Base-by-base conservation (phyloP, 2,797 vertebrate genomes). In the Amniataba percoides region DNA sequence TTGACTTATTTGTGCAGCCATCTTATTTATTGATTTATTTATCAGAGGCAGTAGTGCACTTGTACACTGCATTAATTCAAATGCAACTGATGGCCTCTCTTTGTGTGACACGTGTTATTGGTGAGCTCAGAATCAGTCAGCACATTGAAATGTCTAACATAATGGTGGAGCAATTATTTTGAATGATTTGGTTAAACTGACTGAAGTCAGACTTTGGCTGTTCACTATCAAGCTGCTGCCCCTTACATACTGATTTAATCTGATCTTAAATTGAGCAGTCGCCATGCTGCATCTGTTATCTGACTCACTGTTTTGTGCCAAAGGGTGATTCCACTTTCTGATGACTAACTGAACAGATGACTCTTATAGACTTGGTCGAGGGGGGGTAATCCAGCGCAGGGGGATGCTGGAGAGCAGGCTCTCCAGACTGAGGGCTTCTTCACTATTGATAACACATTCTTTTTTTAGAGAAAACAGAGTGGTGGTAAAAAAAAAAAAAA, bases 361-460 rank as follows among this genome's bases (percentile, higher is more conserved):
- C 59, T 70, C n/a, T 81, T 68, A 70, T 51, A 52, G 62, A 72
- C 48, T 67, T 36, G 58, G 61, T 55, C 18, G 43, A 68, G 55
- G 56, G 77, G 64, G 71, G 78, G 80, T 77, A 46, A 77, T 53
- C 88, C 62, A 89, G 80, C 25, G 55, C 77, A 78, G 60, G 62
- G 74, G 59, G 78, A 88, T 81, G 85, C 77, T 81, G 82, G 79
- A 78, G 78, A 75, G 77, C 42, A 19, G 72, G 74, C 49, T 75
- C 74, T 74, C 16, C 1, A n/a, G 46, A 52, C 34, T 51, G 45
- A 85, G 62, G 40, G 59, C 34, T 56, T 80, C 59, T 65, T 62
- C 43, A 59, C 71, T 48, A 48, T 81, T 83, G 81, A 78, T 85
- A 65, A 79, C 49, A 80, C 63, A 42, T 48, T 65, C 34, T 36